A percentile compares a stretch with the other conserved stretches of the same genome.
phyloP scores from a whole-genome alignment of 2,797 vertebrate genomes.

The Leptodactylus fallax region DNA sequence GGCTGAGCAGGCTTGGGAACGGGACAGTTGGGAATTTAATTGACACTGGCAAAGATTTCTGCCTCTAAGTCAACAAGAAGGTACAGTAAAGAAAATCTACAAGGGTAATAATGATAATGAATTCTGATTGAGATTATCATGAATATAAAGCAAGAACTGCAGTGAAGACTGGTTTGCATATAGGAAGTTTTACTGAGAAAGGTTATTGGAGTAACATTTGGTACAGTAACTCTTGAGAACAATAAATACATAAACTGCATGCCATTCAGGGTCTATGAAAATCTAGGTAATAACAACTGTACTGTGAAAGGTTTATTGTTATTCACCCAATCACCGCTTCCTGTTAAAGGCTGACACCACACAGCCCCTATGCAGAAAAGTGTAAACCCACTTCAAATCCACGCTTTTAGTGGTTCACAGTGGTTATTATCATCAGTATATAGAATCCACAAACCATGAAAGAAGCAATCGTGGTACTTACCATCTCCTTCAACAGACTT shows the following conservation, averaged over 20 bases:
- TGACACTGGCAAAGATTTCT: constrained; percentile 74
- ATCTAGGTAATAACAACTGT: background rate
- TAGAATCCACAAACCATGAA: too few relatives aligned
- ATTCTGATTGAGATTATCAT: background rate
- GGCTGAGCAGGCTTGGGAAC: constrained; percentile 73
- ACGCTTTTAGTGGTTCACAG: too few relatives aligned
- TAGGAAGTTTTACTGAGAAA: background rate
- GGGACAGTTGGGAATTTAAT: constrained; percentile 74
- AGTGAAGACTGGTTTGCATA: background rate
- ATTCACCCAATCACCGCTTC: too few relatives aligned
- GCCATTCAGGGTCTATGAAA: background rate
- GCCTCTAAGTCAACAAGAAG: constrained; percentile 71
- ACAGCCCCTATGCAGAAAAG: too few relatives aligned
- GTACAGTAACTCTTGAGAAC: background rate
- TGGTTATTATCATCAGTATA: too few relatives aligned
- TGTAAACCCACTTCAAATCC: too few relatives aligned
- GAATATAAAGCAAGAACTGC: background rate
- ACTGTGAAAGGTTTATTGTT: background rate
- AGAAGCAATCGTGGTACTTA: too few relatives aligned
- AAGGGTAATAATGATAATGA: constrained; percentile 69
- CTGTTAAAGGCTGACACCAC: too few relatives aligned
- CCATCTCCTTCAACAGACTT: too few relatives aligned
- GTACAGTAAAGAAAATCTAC: constrained; percentile 64
- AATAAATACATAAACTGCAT: background rate
- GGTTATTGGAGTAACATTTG: too few relatives aligned